These are phyloP conservation scores for Anoncus sp. DNA, from an alignment of 2,888 invertebrate species.

Conservation along the genomic window DNA sequence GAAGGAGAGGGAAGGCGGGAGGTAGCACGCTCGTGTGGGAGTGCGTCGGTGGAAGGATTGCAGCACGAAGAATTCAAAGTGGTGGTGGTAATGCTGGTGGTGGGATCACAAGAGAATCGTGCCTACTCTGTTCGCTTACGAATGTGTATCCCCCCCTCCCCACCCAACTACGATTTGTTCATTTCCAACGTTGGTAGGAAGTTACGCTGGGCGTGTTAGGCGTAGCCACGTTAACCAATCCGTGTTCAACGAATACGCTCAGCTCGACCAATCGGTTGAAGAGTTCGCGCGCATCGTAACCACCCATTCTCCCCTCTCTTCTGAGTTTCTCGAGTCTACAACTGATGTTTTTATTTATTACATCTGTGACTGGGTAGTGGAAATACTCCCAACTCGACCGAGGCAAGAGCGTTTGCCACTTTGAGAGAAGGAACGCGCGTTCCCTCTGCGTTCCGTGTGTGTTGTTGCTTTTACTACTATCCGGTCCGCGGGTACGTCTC, in stretches of 20 bases:
- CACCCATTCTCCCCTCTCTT: conserved; percentile 78
- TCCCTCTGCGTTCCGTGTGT: conserved; percentile 78
- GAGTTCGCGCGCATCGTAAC: conserved; percentile 73
- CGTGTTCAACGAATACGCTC: conserved; percentile 69
- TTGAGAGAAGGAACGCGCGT: conserved; percentile 81
- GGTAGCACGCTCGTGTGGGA: conserved; percentile 59
- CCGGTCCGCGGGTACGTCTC: conserved; percentile 80
- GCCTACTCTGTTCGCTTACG: conserved; percentile 42
- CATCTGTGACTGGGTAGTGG: conserved; percentile 83
- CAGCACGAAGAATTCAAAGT: conserved; percentile 40
- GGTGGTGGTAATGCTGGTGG: conserved; percentile 49
- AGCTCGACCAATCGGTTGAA: conserved; percentile 72
- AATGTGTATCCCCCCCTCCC: conserved; percentile 57
- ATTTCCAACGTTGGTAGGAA: conserved; percentile 55
- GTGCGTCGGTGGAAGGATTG: conserved; percentile 63
- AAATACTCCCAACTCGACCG: conserved; percentile 82
- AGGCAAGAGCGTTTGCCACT: conserved; percentile 81
- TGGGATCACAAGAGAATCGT: conserved; percentile 54
- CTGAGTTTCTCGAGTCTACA: conserved; percentile 61
- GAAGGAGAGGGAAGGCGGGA: conserved; percentile 18
- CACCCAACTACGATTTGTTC: conserved; percentile 42
- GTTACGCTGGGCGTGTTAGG: conserved; percentile 66
- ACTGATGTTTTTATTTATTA: conserved; percentile 83
- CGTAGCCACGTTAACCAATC: conserved; percentile 67
- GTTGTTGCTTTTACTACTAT: conserved; percentile 72